Evolutionary conservation across 1,140 invertebrate genomes (phyloP), one percentile per base, ranked within the genome.

Genomic region (Solen grandis): DNA sequence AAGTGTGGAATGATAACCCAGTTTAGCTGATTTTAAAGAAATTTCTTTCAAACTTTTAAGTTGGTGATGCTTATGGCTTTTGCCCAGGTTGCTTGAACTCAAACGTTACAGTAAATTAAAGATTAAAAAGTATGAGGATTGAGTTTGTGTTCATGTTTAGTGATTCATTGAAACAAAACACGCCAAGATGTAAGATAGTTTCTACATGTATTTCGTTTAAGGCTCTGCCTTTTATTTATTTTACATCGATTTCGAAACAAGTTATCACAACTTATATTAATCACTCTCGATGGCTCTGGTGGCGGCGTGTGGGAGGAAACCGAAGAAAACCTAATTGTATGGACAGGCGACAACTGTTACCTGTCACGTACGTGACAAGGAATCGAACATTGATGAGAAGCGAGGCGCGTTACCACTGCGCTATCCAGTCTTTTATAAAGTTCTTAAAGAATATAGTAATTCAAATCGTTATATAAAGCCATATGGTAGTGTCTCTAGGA

Each of bases 41-140:
- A 31, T 29, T 41, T 29, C 33, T 46, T 16, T 55, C 70, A 27
- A 4, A 57, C 70, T 8, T 73, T 5, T 1, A 73, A 73, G 41
- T 22, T 73, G 31, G 29, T 59, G 13, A 38, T 59, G 50, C 25
- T 73, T n/a, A 10, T 73, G 4, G 41, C 22, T 57, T 13, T 73
- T 10, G 3, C 10, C 35, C 3, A n/a, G 14, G 70, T 55, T 1
- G 52, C 22, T 13, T 31, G 54, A 31, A 22, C 33, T 2, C 70
- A 73, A 16, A 59, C 70, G 2, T 19, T 59, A 31, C 31, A 73
- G 33, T 33, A 14, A 19, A 22, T 73, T 1, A 57, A 13, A 22
- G 2, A 50, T 29, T 55, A 19, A 1, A 57, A 57, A n/a, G 25
- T 4, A 35, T 33, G 13, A 54, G 2, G 41, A 13, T 29, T 16